Evolutionary conservation across 2,888 invertebrate genomes (phyloP), one percentile per base, ranked within the genome.

Genomic region (Uropetala carovei): DNA sequence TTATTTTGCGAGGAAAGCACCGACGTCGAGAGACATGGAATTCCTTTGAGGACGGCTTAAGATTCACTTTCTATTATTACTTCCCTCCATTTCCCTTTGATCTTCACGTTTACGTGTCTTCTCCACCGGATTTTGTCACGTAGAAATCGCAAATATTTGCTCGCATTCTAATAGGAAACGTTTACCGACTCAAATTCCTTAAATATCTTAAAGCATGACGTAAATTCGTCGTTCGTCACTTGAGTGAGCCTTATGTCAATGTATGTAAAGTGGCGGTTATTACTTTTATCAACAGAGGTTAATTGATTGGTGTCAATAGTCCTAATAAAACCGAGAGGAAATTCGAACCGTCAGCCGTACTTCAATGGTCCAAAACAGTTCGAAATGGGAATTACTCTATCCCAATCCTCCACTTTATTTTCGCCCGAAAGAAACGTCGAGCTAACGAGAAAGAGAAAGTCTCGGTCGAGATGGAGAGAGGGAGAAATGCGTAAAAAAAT

Each of bases 61-160:
- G 68, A 68, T 68, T 68, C 68, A 68, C 68, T 68, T 68, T 64
- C 64, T 14, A n/a, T 43, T 43, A 43, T 43, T 43, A 43, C 43
- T 43, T 5, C 43, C 43, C 1, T 43, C 43, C 13, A 16, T 64
- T 64, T 68, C n/a, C 68, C 68, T 68, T 68, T 68, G 68, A 68
- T 68, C 11, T 64, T 22, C 22, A 68, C 68, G 68, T 68, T 22
- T 68, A 68, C 68, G 68, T 68, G 68, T 22, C n/a, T n/a, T 18
- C 22, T 22, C 18, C 68, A 22, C 27, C 22, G 75, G 75, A 75
- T 22, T 75, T 27, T 8, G 27, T 27, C 22, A 75, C 75, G 22
- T 75, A 75, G 75, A 7, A 75, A 27, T 75, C 75, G 75, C 75
- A 75, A 75, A 75, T 75, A 75, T 75, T 75, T 75, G 18, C 75